Conservation (phyloP, 2,113 vertebrate species). For the Scalopus aquaticus region DNA sequence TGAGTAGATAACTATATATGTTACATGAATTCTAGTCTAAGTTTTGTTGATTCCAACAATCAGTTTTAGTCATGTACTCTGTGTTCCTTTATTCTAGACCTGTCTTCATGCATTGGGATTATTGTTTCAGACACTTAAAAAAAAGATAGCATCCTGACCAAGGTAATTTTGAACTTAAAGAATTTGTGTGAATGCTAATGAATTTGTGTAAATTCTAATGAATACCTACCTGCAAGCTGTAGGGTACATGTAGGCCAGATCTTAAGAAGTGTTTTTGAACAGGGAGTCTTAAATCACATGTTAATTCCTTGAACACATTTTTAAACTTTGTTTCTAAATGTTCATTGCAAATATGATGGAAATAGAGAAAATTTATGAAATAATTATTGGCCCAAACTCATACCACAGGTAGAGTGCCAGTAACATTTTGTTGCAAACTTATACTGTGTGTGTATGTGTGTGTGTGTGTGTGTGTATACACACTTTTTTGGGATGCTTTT, state of each 20-base stretch:
- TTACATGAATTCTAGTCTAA: not conserved
- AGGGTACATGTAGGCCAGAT: not conserved
- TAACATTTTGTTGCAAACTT: not conserved
- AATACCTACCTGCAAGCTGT: not conserved
- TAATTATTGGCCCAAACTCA: not conserved
- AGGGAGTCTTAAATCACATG: not conserved
- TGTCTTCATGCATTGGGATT: not conserved
- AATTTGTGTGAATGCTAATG: not conserved
- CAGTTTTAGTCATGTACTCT: not conserved
- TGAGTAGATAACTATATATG: not conserved
- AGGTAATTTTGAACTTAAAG: conserved; percentile 40
- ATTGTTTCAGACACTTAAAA: not conserved
- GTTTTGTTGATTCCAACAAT: not conserved
- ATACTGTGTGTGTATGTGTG: too few relatives aligned
- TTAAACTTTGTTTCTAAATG: not conserved
- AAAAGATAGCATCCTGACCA: not conserved
- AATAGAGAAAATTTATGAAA: not conserved
- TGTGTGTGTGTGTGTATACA: too few relatives aligned
- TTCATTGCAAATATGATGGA: not conserved
- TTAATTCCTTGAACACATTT: not conserved
- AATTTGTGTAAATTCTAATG: not conserved
- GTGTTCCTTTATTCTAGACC: not conserved
- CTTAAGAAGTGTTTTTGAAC: not conserved
- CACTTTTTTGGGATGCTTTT: not conserved
- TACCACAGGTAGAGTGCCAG: not conserved